Conservation (phyloP, 2,113 vertebrate species). For the Plotosus lineatus region DNA sequence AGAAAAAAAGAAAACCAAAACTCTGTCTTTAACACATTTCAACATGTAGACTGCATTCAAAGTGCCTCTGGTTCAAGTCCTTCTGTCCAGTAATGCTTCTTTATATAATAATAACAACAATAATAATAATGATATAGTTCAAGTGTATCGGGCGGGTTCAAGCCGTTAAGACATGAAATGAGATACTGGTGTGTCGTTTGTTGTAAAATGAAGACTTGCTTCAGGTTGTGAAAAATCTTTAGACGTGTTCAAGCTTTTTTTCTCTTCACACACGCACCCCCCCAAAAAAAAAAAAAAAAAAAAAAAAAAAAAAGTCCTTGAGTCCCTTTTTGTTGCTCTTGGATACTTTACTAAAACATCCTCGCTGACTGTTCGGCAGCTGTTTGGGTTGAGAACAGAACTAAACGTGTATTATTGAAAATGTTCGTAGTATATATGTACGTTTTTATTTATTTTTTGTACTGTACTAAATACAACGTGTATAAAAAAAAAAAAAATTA, state of each 20-base stretch:
- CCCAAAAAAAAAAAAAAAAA: no score
- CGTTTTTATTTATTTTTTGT: neutral
- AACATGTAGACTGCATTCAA: slow-evolving; percentile 71
- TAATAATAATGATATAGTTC: no score
- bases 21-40: slow-evolving; percentile 70
- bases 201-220: slow-evolving; percentile 59
- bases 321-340: slow-evolving; percentile 67
- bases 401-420: slow-evolving; percentile 36
- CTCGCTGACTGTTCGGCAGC: slow-evolving; percentile 56
- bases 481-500: slow-evolving; percentile 3
- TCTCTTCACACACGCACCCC: no score
- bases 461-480: slow-evolving; percentile 14
- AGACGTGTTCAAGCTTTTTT: slow-evolving; percentile 54
- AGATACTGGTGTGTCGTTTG: slow-evolving; percentile 57
- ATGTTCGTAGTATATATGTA: slow-evolving; percentile 14
- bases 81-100: slow-evolving; percentile 76
- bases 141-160: slow-evolving; percentile 82
- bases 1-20: neutral
- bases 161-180: slow-evolving; percentile 65
- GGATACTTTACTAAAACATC: slow-evolving; percentile 61
- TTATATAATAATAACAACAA: slow-evolving; percentile 71
- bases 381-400: slow-evolving; percentile 48
- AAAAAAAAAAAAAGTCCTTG: slow-evolving; percentile 58
- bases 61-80: slow-evolving; percentile 80
- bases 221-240: slow-evolving; percentile 29